Conservation (phyloP, 2,797 vertebrate genomes). For the Acestrorhynchus altus region DNA sequence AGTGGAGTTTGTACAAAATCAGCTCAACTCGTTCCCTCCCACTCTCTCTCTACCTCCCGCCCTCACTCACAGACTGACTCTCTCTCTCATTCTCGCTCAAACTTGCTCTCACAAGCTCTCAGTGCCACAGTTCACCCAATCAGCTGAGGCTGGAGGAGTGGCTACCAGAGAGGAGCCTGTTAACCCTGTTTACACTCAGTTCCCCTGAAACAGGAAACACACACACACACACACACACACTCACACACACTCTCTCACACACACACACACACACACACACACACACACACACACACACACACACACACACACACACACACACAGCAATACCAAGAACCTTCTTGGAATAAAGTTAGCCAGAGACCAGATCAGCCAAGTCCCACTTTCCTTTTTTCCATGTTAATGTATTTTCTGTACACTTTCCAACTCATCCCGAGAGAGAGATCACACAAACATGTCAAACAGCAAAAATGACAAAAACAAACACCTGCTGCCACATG, state of each 20-base stretch:
- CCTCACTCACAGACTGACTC: constrained; percentile 35
- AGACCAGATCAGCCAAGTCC: constrained; percentile 51
- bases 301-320: too few species aligned
- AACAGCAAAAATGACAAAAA: constrained; percentile 61
- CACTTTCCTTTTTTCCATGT: constrained; percentile 10
- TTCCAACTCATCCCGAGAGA: constrained; percentile 52
- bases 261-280: too few species aligned
- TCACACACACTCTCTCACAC: too few species aligned
- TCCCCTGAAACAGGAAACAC: constrained; percentile 9
- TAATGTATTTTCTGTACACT: constrained; percentile 12
- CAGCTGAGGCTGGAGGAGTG: constrained; percentile 70
- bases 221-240: background rate
- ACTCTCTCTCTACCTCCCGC: constrained; percentile 50
- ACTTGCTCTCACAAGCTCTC: constrained; percentile 28
- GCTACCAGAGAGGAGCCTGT: constrained; percentile 55
- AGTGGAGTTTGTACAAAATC: constrained; percentile 59
- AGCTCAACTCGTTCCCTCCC: constrained; percentile 48
- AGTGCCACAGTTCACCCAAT: constrained; percentile 45
- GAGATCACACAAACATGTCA: constrained; percentile 46
- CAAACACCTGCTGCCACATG: constrained; percentile 43
- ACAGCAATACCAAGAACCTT: constrained; percentile 20
- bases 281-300: too few species aligned
- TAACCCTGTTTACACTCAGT: constrained; percentile 69
- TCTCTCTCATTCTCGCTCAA: constrained; percentile 43
- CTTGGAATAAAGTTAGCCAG: constrained; percentile 17